Percentiles rank a stretch among this genome's conserved stretches.
phyloP scores from a whole-genome alignment of 2,888 invertebrate species.

The Petrolisthes cinctipes region DNA sequence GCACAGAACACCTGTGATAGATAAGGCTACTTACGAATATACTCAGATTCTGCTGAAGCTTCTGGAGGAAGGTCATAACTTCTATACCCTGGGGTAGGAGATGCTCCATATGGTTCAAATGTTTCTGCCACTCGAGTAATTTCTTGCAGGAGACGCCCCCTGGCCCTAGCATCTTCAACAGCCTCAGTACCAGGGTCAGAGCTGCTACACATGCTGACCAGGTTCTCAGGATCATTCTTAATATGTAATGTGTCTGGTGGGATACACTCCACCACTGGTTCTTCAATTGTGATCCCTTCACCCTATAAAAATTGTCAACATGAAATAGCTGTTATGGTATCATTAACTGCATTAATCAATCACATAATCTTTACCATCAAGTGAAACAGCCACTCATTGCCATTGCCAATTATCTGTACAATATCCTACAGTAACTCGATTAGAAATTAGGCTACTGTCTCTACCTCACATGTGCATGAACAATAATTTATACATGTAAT shows the following conservation, averaged over 20 bases:
- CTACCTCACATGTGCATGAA: too few relatives aligned
- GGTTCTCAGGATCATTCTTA: conserved; percentile 50
- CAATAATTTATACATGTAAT: too few relatives aligned
- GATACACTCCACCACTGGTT: conserved; percentile 26
- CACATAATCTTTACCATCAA: too few relatives aligned
- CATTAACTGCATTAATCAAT: too few relatives aligned
- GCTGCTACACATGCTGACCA: conserved; percentile 29
- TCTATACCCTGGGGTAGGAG: conserved; percentile 31
- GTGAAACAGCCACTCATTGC: too few relatives aligned
- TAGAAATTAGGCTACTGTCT: too few relatives aligned
- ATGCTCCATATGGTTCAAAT: conserved; percentile 43
- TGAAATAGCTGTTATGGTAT: not conserved
- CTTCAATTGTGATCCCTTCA: not conserved
- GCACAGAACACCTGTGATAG: not conserved
- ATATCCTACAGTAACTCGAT: too few relatives aligned
- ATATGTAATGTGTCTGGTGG: conserved; percentile 35
- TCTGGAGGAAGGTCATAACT: conserved; percentile 32
- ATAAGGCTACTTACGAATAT: conserved; percentile 21
- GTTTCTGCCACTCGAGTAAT: conserved; percentile 51
- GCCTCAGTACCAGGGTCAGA: conserved; percentile 16
- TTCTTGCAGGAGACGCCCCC: conserved; percentile 50
- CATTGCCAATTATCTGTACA: too few relatives aligned
- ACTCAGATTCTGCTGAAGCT: conserved; percentile 30
- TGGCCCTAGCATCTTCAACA: conserved; percentile 36
- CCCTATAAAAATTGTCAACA: conserved; percentile 32